A percentile compares a stretch with the other conserved stretches of the same genome.
These are phyloP conservation scores for Taeniopygia guttata DNA, from an alignment of 2,797 vertebrate species.

Conservation along the genomic window DNA sequence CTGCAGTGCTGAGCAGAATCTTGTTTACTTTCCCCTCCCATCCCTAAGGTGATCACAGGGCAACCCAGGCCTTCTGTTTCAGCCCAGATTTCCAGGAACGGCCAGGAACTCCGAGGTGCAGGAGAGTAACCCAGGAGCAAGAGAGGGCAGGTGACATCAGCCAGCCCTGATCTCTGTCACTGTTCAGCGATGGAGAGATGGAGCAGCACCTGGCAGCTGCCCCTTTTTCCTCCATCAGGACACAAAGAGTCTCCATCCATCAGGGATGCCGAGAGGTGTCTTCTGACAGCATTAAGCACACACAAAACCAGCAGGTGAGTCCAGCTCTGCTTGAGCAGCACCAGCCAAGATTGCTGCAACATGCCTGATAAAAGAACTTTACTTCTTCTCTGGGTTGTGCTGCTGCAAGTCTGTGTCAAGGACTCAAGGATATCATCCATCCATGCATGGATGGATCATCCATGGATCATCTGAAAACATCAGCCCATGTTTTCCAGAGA, in stretches of 20 bases:
- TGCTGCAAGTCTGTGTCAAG: neutral
- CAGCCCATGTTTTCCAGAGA: neutral
- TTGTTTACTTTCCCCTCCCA: conserved; percentile 39
- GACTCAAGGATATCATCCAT: neutral
- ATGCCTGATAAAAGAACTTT: neutral
- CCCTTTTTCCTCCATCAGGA: neutral
- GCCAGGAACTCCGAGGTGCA: neutral
- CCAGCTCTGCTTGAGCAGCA: neutral
- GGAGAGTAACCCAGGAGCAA: neutral
- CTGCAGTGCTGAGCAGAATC: conserved; percentile 22
- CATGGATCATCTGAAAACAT: no score
- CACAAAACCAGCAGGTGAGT: neutral
- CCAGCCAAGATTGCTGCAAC: neutral
- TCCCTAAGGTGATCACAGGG: neutral
- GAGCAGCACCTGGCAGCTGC: neutral
- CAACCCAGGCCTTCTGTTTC: neutral
- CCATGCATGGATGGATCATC: no score
- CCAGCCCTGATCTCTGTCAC: neutral
- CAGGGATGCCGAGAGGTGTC: neutral
- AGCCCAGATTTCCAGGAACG: neutral
- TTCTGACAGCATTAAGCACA: neutral
- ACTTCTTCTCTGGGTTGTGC: neutral
- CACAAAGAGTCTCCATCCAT: neutral
- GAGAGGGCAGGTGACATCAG: neutral
- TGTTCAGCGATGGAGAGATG: neutral